Evolutionary conservation across 2,888 invertebrate species (phyloP).

Genomic region (Trachelus troglodyta): DNA sequence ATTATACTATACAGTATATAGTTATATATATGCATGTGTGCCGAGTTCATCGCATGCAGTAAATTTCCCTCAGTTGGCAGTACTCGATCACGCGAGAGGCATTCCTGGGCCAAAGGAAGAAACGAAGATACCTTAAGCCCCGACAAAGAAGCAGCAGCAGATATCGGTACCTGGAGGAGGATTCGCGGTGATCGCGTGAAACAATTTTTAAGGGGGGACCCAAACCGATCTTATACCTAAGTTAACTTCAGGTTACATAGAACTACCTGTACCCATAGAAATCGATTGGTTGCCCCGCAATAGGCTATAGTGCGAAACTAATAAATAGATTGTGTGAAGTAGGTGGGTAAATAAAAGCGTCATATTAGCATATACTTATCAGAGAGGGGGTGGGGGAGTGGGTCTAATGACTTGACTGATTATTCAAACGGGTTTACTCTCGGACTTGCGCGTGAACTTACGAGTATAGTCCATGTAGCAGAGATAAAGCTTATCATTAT

Average conservation of each 20-base stretch:
- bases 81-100: constrained; percentile 52
- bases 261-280: neutral
- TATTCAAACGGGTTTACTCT: neutral
- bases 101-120: constrained; percentile 38
- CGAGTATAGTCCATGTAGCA: neutral
- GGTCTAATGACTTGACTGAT: neutral
- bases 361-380: neutral
- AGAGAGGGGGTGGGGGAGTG: neutral
- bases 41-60: constrained; percentile 56
- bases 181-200: neutral
- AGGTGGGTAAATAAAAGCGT: neutral
- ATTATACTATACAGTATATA: neutral
- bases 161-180: neutral
- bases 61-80: constrained; percentile 54
- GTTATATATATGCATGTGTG: constrained; percentile 21
- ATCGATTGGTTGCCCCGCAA: neutral
- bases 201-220: neutral
- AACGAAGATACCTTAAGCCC: neutral
- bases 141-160: neutral
- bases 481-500: neutral
- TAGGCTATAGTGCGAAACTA: neutral
- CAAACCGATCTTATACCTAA: neutral
- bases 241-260: neutral
- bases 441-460: neutral
- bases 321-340: neutral